Conservation (phyloP, 2,888 invertebrate species). For the Trissolcus brochymenae region DNA sequence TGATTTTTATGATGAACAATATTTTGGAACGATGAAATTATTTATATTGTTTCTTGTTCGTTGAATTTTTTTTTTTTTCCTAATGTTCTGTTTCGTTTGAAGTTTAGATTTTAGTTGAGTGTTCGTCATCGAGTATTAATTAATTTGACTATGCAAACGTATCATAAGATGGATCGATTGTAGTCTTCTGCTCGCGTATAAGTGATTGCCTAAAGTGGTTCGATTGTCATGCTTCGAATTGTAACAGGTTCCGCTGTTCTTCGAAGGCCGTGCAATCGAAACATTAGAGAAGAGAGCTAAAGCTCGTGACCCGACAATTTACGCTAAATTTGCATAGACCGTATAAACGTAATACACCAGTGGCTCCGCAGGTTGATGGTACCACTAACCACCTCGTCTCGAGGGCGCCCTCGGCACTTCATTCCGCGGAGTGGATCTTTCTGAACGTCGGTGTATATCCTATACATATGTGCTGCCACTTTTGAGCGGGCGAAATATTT, state of each 20-base stretch:
- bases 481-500: neutral
- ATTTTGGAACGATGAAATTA: too few species aligned
- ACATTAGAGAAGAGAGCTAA: conserved; percentile 48
- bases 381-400: conserved; percentile 62
- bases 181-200: conserved; percentile 38
- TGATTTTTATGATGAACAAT: too few species aligned
- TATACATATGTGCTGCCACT: conserved; percentile 2
- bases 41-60: too few species aligned
- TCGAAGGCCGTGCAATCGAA: conserved; percentile 56
- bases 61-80: too few species aligned
- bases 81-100: neutral
- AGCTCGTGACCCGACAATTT: conserved; percentile 64
- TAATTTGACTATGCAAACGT: too few species aligned
- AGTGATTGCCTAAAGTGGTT: conserved; percentile 48
- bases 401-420: conserved; percentile 61
- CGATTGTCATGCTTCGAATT: conserved; percentile 45
- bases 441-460: conserved; percentile 22
- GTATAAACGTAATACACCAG: conserved; percentile 62
- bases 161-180: conserved; percentile 31
- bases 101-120: neutral
- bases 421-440: conserved; percentile 56
- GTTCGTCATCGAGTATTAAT: too few species aligned
- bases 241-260: conserved; percentile 45
- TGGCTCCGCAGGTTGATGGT: conserved; percentile 45
- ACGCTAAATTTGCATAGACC: conserved; percentile 66